phyloP scores from a whole-genome alignment of 2,888 invertebrate species.

The Pharmacophagus antenor region DNA sequence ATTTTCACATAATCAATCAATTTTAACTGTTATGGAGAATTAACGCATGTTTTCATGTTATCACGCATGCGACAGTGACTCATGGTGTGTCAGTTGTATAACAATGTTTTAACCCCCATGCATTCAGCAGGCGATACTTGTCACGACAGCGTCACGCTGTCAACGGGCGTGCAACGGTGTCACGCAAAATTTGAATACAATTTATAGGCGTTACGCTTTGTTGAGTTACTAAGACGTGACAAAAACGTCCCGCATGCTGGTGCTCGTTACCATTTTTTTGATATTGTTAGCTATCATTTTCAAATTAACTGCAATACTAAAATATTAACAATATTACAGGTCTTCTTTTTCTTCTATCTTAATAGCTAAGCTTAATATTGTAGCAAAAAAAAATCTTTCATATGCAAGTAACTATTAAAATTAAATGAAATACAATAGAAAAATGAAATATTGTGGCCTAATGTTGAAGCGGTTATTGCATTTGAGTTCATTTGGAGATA shows the following conservation, averaged over 20 bases:
- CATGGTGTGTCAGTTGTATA: constrained; percentile 41
- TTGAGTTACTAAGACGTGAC: constrained; percentile 41
- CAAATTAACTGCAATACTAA: too few species aligned
- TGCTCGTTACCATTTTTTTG: not conserved
- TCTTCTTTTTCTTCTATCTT: too few species aligned
- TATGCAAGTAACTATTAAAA: too few species aligned
- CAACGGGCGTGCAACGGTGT: constrained; percentile 52
- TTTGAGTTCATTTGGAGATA: too few species aligned
- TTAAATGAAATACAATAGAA: too few species aligned
- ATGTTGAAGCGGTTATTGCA: too few species aligned
- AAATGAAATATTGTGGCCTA: too few species aligned
- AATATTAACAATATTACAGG: too few species aligned
- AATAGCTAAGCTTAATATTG: too few species aligned
- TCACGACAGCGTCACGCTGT: constrained; percentile 58
- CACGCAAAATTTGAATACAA: constrained; percentile 68
- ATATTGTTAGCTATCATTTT: not conserved
- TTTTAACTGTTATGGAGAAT: constrained; percentile 53
- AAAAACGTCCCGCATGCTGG: constrained; percentile 5
- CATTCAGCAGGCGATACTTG: constrained; percentile 50
- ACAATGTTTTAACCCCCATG: constrained; percentile 49
- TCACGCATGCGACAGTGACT: constrained; percentile 53
- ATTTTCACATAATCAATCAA: constrained; percentile 60
- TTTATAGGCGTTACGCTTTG: constrained; percentile 50
- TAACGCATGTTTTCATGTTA: constrained; percentile 50
- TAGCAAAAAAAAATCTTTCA: too few species aligned